A percentile compares a stretch with the other conserved stretches of the same genome.
These are phyloP conservation scores for Watsonalla cultraria DNA, from an alignment of 2,888 invertebrate genomes.

Conservation along the genomic window DNA sequence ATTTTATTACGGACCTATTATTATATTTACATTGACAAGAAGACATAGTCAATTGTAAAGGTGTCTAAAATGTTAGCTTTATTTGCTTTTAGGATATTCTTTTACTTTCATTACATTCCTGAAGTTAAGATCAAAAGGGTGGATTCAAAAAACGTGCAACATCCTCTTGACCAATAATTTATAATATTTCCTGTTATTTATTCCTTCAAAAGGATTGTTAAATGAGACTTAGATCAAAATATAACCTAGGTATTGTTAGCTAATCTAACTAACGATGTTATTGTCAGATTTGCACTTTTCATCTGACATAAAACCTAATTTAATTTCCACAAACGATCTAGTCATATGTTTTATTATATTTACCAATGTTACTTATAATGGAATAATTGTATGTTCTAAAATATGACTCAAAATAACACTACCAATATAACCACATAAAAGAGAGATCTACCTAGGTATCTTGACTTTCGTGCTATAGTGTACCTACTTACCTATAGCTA, in stretches of 20 bases:
- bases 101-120: not conserved
- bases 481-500: too few species aligned
- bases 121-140: not conserved
- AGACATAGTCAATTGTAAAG: constrained; percentile 37
- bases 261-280: too few species aligned
- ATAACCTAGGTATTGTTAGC: not conserved
- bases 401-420: too few species aligned
- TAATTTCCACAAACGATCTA: too few species aligned
- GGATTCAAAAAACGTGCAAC: not conserved
- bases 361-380: too few species aligned
- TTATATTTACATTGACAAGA: not conserved
- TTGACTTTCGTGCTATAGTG: too few species aligned
- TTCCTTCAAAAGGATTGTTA: not conserved
- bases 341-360: too few species aligned
- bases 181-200: not conserved
- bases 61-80: constrained; percentile 20
- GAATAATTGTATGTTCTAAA: too few species aligned
- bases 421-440: too few species aligned
- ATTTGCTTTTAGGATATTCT: not conserved
- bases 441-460: too few species aligned
- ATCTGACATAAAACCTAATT: too few species aligned
- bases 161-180: not conserved
- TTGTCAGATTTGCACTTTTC: too few species aligned
- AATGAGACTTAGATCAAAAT: not conserved
- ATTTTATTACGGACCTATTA: not conserved